Conservation (phyloP, 2,797 vertebrate species). For the Urosaurus nigricauda region DNA sequence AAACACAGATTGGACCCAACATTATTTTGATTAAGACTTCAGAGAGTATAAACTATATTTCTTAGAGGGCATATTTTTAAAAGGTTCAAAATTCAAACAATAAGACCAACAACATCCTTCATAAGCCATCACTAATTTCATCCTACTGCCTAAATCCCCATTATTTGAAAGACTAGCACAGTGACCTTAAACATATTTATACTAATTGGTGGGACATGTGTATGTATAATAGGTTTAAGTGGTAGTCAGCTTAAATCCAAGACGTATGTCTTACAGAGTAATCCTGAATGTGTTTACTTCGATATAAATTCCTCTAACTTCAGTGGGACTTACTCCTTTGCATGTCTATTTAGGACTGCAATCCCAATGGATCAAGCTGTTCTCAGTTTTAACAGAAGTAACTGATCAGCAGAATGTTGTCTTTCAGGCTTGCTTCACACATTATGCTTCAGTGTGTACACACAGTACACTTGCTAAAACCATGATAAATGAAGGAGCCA, state of each 20-base stretch:
- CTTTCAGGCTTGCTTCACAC: neutral
- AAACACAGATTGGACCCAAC: neutral
- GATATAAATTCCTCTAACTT: neutral
- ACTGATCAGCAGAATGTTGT: neutral
- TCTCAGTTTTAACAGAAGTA: neutral
- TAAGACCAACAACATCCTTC: neutral
- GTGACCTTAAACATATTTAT: slow-evolving; percentile 4
- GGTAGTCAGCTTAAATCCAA: neutral
- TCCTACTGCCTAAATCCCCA: neutral
- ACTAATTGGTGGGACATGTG: neutral
- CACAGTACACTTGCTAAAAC: neutral
- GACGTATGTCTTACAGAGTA: neutral
- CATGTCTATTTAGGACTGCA: neutral
- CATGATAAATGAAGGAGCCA: neutral
- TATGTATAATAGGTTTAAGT: neutral
- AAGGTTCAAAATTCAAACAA: neutral
- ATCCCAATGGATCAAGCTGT: neutral
- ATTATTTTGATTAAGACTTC: neutral
- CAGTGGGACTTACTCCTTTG: neutral
- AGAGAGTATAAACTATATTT: neutral
- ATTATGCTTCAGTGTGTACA: neutral
- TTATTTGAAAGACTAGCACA: neutral
- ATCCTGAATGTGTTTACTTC: neutral
- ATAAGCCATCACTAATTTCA: neutral
- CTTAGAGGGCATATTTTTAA: neutral